Evolutionary conservation across 2,888 invertebrate genomes (phyloP).

Genomic region (Tiphia femorata): DNA sequence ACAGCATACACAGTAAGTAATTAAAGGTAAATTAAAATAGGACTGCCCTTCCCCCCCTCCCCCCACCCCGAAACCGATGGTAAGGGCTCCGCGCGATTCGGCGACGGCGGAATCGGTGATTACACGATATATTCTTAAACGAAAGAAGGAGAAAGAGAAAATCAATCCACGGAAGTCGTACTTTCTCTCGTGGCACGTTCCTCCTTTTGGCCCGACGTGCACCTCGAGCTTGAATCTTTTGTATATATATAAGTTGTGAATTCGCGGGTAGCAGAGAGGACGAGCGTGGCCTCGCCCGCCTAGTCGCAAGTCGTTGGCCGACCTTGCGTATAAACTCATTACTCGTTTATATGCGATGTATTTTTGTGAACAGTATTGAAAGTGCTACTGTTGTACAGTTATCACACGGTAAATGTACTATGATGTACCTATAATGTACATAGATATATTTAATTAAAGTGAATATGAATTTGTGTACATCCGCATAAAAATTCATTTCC

Average conservation of each 20-base stretch:
- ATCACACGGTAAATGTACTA: conserved; percentile 63
- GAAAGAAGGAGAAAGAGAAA: neutral
- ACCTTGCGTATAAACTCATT: conserved; percentile 50
- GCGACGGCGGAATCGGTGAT: too few relatives aligned
- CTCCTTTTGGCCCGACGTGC: conserved; percentile 44
- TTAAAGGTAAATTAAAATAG: too few relatives aligned
- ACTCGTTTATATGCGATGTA: conserved; percentile 62
- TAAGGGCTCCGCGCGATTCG: too few relatives aligned
- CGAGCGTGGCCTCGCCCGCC: conserved; percentile 31
- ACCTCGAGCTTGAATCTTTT: conserved; percentile 32
- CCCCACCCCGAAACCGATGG: too few relatives aligned
- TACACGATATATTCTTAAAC: too few relatives aligned
- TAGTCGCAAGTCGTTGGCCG: conserved; percentile 43
- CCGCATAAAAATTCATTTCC: too few relatives aligned
- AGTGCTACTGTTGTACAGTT: conserved; percentile 66
- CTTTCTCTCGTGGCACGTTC: conserved; percentile 43
- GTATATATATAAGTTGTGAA: conserved; percentile 37
- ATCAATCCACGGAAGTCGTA: conserved; percentile 19
- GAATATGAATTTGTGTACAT: conserved; percentile 66
- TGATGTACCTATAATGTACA: conserved; percentile 67
- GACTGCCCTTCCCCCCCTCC: too few relatives aligned
- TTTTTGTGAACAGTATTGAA: conserved; percentile 68
- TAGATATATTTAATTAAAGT: conserved; percentile 68
- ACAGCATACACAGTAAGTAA: too few relatives aligned
- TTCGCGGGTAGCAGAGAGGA: neutral